Evolutionary conservation across 2,113 vertebrate species (phyloP).

Genomic region (Syngnathus floridae): DNA sequence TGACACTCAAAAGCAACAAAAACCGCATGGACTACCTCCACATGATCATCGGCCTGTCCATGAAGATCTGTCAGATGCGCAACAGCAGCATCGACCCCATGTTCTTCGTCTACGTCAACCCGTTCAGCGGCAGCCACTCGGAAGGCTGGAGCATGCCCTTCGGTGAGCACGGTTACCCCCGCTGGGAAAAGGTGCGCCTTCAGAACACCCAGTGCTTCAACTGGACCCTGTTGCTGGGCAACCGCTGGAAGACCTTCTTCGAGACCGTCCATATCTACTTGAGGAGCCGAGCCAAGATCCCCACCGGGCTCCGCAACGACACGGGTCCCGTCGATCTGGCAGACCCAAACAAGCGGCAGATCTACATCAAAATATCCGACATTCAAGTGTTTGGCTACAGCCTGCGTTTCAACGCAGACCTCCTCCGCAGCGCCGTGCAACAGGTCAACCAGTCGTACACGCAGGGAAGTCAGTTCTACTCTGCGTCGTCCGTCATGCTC

Average conservation of each 20-base stretch:
- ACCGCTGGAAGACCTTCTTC: conserved; percentile 98
- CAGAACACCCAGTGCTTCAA: conserved; percentile 98
- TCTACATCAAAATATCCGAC: conserved; percentile 98
- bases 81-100: conserved; percentile 97
- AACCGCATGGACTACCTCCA: conserved; percentile 99
- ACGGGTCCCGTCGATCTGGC: conserved; percentile 95
- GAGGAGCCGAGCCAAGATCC: conserved; percentile 92
- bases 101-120: conserved; percentile 98
- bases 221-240: conserved; percentile 95
- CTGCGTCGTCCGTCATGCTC: conserved; percentile 96
- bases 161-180: conserved; percentile 91
- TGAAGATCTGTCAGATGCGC: conserved; percentile 98
- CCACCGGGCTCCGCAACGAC: conserved; percentile 87
- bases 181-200: conserved; percentile 93
- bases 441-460: conserved; percentile 99
- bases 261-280: conserved; percentile 99
- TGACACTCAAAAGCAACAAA: conserved; percentile 99
- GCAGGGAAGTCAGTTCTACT: conserved; percentile 93
- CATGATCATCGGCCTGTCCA: conserved; percentile 96
- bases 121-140: conserved; percentile 96
- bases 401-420: conserved; percentile 91
- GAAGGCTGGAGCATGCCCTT: conserved; percentile 99
- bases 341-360: conserved; percentile 92
- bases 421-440: conserved; percentile 93
- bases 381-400: conserved; percentile 98